Conservation (phyloP, 2,113 vertebrate species). For the Calidris pugnax region DNA sequence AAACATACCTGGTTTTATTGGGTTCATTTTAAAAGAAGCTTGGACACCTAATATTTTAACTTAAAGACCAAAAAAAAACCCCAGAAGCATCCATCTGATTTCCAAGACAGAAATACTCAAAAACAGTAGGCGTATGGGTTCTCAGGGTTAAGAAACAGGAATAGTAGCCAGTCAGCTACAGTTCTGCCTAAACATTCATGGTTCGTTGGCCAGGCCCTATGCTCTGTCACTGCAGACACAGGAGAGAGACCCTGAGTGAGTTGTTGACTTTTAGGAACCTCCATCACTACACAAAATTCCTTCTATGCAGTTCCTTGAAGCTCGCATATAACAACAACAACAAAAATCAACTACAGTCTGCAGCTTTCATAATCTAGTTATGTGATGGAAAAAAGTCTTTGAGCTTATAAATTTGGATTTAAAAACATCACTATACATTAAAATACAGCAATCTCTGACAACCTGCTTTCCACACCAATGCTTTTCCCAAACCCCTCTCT, state of each 20-base stretch:
- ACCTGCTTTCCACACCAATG: background rate
- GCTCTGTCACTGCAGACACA: background rate
- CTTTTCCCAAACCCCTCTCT: background rate
- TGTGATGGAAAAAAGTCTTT: background rate
- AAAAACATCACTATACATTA: background rate
- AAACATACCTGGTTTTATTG: background rate
- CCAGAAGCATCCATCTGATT: background rate
- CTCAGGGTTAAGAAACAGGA: background rate
- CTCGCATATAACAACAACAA: background rate
- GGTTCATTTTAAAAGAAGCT: background rate
- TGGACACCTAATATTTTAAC: background rate
- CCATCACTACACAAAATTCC: background rate
- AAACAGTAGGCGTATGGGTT: fast-evolving
- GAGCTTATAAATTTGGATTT: background rate
- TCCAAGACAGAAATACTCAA: background rate
- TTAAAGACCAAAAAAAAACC: background rate
- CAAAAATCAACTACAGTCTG: background rate
- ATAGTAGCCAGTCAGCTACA: background rate
- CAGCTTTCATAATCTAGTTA: background rate
- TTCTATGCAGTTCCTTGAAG: background rate
- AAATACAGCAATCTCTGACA: background rate
- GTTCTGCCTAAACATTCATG: background rate
- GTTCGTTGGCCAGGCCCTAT: background rate
- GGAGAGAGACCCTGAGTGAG: background rate
- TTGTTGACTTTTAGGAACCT: background rate